Conservation (phyloP, 2,113 vertebrate genomes). For the Lathamus discolor region DNA sequence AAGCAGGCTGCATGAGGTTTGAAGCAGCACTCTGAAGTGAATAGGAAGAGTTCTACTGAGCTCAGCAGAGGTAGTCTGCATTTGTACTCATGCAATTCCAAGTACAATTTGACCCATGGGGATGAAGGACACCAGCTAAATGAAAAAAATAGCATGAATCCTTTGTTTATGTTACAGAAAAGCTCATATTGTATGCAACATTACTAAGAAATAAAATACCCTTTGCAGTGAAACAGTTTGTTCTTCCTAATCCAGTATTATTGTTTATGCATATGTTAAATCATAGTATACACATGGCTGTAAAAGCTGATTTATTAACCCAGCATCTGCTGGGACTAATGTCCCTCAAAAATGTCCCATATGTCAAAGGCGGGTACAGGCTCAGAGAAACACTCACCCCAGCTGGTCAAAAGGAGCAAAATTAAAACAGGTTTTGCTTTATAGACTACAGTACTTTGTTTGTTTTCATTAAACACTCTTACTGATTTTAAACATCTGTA, state of each 20-base stretch:
- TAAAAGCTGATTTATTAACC: constrained; percentile 54
- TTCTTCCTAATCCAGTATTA: constrained; percentile 53
- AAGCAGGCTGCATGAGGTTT: constrained; percentile 20
- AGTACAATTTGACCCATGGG: constrained; percentile 45
- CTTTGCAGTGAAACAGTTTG: constrained; percentile 55
- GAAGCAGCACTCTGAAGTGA: constrained; percentile 41
- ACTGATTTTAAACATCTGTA: constrained; percentile 74
- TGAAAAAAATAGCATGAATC: constrained; percentile 44
- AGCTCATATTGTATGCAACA: constrained; percentile 43
- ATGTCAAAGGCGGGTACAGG: constrained; percentile 33
- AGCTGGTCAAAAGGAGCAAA: constrained; percentile 65
- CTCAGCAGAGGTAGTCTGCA: constrained; percentile 33
- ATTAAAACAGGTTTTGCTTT: constrained; percentile 68
- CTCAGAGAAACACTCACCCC: constrained; percentile 61
- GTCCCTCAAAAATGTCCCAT: constrained; percentile 36
- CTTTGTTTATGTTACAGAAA: constrained; percentile 54
- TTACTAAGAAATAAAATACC: constrained; percentile 44
- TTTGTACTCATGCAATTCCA: background rate
- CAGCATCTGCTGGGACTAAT: constrained; percentile 58
- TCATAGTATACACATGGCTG: constrained; percentile 57
- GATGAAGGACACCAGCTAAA: constrained; percentile 18
- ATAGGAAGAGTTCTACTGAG: constrained; percentile 43
- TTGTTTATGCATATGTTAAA: constrained; percentile 51
- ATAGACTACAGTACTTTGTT: constrained; percentile 67
- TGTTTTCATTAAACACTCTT: constrained; percentile 75